Percentiles rank a stretch among this genome's conserved stretches.
Conservation (phyloP, 2,797 vertebrate species). For the Taenioides sp. region DNA sequence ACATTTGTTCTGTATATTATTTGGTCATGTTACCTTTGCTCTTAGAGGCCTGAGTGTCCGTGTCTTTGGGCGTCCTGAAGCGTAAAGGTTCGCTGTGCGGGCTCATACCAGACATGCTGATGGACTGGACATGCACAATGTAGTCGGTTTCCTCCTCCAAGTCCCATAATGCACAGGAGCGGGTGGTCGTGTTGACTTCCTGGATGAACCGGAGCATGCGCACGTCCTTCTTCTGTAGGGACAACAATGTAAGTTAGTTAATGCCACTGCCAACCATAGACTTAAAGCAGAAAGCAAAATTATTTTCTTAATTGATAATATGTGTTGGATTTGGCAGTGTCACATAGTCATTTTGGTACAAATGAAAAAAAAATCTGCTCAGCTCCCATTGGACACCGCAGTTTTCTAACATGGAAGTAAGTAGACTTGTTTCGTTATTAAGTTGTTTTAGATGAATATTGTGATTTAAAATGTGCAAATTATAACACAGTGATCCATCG, state of each 20-base stretch:
- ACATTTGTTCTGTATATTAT: not conserved
- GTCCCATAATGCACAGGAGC: slow-evolving; percentile 95
- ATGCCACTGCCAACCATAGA: not conserved
- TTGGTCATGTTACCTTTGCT: slow-evolving; percentile 82
- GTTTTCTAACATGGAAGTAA: too few species aligned
- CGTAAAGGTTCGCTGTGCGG: slow-evolving; percentile 89
- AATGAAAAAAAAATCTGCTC: too few species aligned
- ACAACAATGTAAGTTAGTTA: slow-evolving; percentile 11
- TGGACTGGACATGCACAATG: slow-evolving; percentile 93
- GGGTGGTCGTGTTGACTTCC: slow-evolving; percentile 97
- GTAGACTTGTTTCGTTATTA: too few species aligned
- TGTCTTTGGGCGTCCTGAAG: slow-evolving; percentile 91
- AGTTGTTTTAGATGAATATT: too few species aligned
- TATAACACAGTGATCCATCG: too few species aligned
- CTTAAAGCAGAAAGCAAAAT: not conserved
- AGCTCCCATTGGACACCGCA: too few species aligned
- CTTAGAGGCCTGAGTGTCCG: slow-evolving; percentile 89
- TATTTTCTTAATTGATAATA: too few species aligned
- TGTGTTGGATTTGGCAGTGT: too few species aligned
- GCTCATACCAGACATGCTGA: slow-evolving; percentile 90
- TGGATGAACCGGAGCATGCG: slow-evolving; percentile 97
- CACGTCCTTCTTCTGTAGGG: slow-evolving; percentile 89
- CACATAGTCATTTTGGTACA: too few species aligned
- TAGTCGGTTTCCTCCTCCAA: slow-evolving; percentile 96
- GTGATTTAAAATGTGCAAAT: too few species aligned